Base-by-base conservation (phyloP, 1,140 invertebrate genomes). In the Drosophila parabipectinata region DNA sequence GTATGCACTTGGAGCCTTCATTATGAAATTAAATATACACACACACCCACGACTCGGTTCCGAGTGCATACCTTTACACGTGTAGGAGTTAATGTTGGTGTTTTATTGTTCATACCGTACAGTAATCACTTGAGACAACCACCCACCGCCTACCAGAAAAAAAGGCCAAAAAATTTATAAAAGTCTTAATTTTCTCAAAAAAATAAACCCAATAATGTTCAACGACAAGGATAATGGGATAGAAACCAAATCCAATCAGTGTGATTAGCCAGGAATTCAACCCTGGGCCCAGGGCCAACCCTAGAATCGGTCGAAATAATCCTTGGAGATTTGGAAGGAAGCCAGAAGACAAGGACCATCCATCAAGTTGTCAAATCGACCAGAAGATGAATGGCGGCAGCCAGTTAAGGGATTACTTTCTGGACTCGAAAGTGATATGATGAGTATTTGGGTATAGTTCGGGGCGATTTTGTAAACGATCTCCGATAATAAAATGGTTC, bases 11-110 rank as follows among this genome's bases (percentile, higher is more conserved):
- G 77, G 72, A 69, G 72, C 78, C 72, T 84, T 85, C 81, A 84
- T 87, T 87, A 85, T 87, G 64, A 87, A 81, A 85, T 85, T 85
- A 82, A 85, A 82, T 62, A 69, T 75, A 85, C 57, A 68, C 61
- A 75, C 34, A 44, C 37, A 18, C 15, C 14, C 18, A 12, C 51
- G 6, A 30, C 28, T 8, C 28, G 6, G 6, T 10, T 8, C 32
- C 9, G 44, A n/a, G 39, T 26, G 24, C 18, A 51, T 32, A 26
- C 39, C 12, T 47, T 9, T 51, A 7, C 28, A 26, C 14, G 14
- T 41, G 39, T 15, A 14, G n/a, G 39, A 52, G 52, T 45, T 39
- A 32, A 53, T 51, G 50, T 52, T 26, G 3, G 3, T 18, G 15
- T 57, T 28, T 37, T 28, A 77, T 72, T 72, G 67, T 67, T 32